phyloP scores from a whole-genome alignment of 2,797 vertebrate genomes.

The Morelia viridis region DNA sequence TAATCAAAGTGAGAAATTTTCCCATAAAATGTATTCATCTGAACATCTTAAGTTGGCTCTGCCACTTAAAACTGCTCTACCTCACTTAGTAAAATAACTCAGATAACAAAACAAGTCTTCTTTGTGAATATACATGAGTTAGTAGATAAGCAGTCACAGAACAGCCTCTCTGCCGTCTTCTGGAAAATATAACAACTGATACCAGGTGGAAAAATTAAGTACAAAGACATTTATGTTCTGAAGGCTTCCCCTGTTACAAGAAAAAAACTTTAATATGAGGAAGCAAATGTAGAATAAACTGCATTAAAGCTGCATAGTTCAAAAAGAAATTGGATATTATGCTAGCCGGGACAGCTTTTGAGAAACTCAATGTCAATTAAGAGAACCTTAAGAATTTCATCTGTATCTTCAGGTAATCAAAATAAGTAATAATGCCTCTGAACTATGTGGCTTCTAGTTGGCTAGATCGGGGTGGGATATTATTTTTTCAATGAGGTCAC shows the following conservation, averaged over 20 bases:
- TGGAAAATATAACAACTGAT: constrained; percentile 26
- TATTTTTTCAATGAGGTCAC: constrained; percentile 42
- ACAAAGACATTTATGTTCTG: constrained; percentile 27
- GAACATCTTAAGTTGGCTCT: constrained; percentile 60
- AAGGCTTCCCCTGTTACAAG: constrained; percentile 37
- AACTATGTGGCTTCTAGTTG: constrained; percentile 13
- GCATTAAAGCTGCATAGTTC: constrained; percentile 1
- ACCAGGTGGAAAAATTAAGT: constrained; percentile 19
- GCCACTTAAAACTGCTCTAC: constrained; percentile 51
- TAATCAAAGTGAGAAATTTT: constrained; percentile 54
- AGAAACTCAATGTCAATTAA: constrained; percentile 42
- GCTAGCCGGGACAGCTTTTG: not conserved
- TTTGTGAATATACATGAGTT: constrained; percentile 36
- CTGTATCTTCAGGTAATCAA: constrained; percentile 13
- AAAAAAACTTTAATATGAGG: constrained; percentile 33
- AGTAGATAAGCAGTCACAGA: constrained; percentile 28
- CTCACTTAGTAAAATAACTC: constrained; percentile 46
- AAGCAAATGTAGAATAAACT: constrained; percentile 41
- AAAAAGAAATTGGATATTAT: constrained; percentile 14
- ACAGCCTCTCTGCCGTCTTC: constrained; percentile 27
- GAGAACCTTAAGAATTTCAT: constrained; percentile 16
- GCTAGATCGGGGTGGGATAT: constrained; percentile 24
- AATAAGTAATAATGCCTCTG: constrained; percentile 35
- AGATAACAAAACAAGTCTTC: constrained; percentile 24
- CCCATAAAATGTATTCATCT: constrained; percentile 62